A percentile compares a stretch with the other conserved stretches of the same genome.
phyloP scores from a whole-genome alignment of 53 echinoderm and acorn worm genomes.

The Paracentrotus lividus region DNA sequence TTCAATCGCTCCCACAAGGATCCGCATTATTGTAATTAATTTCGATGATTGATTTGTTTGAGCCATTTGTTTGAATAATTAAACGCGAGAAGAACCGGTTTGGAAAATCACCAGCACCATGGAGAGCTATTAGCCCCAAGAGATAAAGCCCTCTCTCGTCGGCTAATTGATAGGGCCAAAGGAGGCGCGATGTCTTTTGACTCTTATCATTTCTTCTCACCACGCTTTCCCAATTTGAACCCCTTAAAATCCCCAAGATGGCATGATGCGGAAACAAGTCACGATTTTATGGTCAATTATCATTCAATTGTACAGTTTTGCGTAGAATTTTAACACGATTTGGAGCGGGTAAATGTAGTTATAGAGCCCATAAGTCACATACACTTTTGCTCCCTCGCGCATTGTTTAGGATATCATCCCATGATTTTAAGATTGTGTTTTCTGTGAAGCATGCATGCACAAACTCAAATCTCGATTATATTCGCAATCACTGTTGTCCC shows the following conservation, averaged over 20 bases:
- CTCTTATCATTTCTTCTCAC: conserved; percentile 2
- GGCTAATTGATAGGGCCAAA: conserved; percentile 64
- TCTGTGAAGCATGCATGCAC: conserved; percentile 1
- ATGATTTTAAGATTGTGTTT: background rate
- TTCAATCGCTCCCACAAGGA: conserved; percentile 49
- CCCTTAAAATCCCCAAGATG: conserved; percentile 23
- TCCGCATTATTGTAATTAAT: conserved; percentile 71
- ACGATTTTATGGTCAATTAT: conserved; percentile 64
- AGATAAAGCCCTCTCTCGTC: conserved; percentile 64
- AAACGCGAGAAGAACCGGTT: conserved; percentile 29
- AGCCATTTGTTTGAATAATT: conserved; percentile 69
- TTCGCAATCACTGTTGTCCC: background rate
- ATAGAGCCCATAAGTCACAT: conserved; percentile 23
- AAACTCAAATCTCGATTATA: background rate
- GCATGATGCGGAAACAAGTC: conserved; percentile 51
- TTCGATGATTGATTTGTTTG: conserved; percentile 71
- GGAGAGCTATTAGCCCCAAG: conserved; percentile 46
- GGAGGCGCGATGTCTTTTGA: conserved; percentile 53
- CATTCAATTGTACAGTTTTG: conserved; percentile 65
- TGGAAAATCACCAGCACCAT: conserved; percentile 59
- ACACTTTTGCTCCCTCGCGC: conserved; percentile 10
- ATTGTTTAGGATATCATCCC: background rate
- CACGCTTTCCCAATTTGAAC: background rate
- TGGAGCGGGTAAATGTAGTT: conserved; percentile 21
- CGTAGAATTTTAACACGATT: conserved; percentile 50